A percentile compares a stretch with the other conserved stretches of the same genome.
Conservation (phyloP, 2,888 invertebrate species). For the Alviniconcha strummeri region DNA sequence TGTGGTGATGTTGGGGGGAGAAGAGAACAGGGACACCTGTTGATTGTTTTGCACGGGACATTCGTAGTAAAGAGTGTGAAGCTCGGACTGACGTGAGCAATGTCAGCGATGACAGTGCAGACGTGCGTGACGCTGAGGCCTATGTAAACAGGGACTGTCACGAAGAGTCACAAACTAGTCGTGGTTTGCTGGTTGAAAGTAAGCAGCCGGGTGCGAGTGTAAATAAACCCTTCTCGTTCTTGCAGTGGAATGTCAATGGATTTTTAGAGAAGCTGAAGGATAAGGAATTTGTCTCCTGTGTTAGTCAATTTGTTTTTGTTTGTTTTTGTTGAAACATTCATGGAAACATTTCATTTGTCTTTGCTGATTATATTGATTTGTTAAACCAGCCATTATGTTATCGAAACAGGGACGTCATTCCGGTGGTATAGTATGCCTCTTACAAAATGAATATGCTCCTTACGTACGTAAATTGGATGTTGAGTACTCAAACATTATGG, state of each 20-base stretch:
- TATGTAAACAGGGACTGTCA: neutral
- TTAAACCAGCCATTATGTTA: neutral
- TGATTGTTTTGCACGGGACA: too few species aligned
- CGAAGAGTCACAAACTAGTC: neutral
- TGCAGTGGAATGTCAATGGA: slow-evolving; percentile 9
- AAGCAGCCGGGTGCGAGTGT: neutral
- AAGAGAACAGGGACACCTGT: neutral
- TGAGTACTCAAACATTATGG: neutral
- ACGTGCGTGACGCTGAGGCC: neutral
- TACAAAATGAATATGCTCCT: neutral
- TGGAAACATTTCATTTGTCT: neutral
- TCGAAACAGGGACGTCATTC: neutral
- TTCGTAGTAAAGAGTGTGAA: too few species aligned
- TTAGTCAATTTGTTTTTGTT: neutral
- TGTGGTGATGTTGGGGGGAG: neutral
- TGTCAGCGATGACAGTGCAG: too few species aligned
- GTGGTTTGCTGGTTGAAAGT: neutral
- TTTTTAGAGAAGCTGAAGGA: neutral
- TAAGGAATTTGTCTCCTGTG: neutral
- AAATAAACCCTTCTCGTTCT: neutral
- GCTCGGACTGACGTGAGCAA: neutral
- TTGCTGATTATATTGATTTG: neutral
- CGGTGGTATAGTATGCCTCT: neutral
- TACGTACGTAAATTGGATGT: neutral
- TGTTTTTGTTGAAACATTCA: slow-evolving; percentile 4